phyloP scores from a whole-genome alignment of 1,140 invertebrate species.

The Hormaphis cornu region DNA sequence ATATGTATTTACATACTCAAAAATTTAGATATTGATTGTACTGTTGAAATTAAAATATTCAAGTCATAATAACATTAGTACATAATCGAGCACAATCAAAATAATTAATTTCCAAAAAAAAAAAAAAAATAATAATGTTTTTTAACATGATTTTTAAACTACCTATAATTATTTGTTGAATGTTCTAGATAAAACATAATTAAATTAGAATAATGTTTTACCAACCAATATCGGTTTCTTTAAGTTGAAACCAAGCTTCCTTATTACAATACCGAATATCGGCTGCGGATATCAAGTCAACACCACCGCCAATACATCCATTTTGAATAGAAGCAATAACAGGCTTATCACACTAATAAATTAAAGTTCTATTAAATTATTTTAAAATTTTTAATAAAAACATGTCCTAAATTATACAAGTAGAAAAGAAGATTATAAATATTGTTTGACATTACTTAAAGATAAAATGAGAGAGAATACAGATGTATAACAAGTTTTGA shows the following conservation, averaged over 20 bases:
- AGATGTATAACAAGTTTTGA: no score
- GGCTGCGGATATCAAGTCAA: slow-evolving; percentile 74
- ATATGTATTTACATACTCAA: no score
- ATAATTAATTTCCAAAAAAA: no score
- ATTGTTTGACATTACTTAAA: slow-evolving; percentile 16
- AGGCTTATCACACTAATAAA: slow-evolving; percentile 67
- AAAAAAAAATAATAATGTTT: no score
- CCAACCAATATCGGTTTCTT: slow-evolving; percentile 58
- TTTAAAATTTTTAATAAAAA: slow-evolving; percentile 45
- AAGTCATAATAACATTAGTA: no score
- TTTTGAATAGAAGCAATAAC: slow-evolving; percentile 79
- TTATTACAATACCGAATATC: slow-evolving; percentile 87
- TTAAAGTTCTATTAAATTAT: slow-evolving; percentile 44
- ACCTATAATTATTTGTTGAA: no score
- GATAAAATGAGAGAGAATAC: no score
- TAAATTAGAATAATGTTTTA: not conserved
- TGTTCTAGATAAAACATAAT: not conserved
- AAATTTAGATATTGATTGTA: no score
- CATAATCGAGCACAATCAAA: no score
- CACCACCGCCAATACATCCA: slow-evolving; percentile 82
- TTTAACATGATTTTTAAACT: no score
- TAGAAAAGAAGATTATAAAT: not conserved
- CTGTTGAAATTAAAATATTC: no score
- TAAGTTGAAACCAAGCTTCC: slow-evolving; percentile 88
- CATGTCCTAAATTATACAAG: slow-evolving; percentile 4